These are phyloP conservation scores for Catagonus wagneri DNA, from an alignment of 2,113 vertebrate species.

Conservation along the genomic window DNA sequence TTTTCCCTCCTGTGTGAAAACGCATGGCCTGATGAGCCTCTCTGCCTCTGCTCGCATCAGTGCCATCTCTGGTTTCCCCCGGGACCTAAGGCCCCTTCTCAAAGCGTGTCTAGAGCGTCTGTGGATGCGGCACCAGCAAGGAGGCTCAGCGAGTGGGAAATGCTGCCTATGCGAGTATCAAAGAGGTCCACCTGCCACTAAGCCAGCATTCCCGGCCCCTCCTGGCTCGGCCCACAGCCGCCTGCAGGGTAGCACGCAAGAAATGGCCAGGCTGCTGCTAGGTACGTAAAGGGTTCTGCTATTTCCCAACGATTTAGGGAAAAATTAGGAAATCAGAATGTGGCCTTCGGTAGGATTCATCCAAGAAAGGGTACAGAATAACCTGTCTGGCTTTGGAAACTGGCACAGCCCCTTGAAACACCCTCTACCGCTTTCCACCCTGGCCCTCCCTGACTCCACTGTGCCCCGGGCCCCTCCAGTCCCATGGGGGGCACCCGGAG, in stretches of 20 bases:
- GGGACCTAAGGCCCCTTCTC: neutral
- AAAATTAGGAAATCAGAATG: neutral
- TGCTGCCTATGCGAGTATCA: fast-evolving
- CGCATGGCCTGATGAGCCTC: neutral
- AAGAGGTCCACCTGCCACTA: neutral
- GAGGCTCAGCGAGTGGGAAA: neutral
- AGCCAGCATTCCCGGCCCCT: neutral
- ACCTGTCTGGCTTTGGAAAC: neutral
- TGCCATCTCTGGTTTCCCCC: neutral
- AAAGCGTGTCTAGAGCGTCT: neutral
- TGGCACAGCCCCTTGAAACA: neutral
- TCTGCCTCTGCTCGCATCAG: neutral
- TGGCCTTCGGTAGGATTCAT: neutral
- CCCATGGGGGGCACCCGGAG: neutral
- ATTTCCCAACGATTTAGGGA: neutral
- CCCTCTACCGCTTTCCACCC: neutral
- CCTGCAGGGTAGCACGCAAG: neutral
- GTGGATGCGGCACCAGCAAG: fast-evolving
- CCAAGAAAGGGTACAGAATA: neutral
- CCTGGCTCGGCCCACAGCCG: neutral
- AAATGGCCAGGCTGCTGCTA: neutral
- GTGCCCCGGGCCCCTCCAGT: neutral
- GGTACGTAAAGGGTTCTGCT: neutral
- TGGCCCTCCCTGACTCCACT: neutral
- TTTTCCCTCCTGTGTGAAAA: neutral